Conservation (phyloP, 2,797 vertebrate species). For the Huso huso region DNA sequence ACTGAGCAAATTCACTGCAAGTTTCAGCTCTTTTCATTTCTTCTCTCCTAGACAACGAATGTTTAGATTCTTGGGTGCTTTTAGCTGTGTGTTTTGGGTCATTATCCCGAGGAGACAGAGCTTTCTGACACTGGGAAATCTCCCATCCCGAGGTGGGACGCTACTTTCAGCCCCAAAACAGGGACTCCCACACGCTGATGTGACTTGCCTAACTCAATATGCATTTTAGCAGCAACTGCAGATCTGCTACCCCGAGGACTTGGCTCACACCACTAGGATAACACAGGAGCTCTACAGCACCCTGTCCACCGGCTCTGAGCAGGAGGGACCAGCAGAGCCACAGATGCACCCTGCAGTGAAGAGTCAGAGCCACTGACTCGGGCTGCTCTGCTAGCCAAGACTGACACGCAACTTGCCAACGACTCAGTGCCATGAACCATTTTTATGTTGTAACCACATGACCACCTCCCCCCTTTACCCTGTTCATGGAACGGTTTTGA, state of each 20-base stretch:
- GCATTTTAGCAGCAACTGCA: too few relatives aligned
- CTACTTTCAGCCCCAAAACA: too few relatives aligned
- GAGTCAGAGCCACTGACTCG: slow-evolving; percentile 32
- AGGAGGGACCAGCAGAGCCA: slow-evolving; percentile 35
- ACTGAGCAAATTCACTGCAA: too few relatives aligned
- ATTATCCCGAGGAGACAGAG: too few relatives aligned
- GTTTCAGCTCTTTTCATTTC: too few relatives aligned
- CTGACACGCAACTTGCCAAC: slow-evolving; percentile 15
- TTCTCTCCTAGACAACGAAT: too few relatives aligned
- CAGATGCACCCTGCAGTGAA: slow-evolving; percentile 33
- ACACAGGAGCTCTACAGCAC: slow-evolving; percentile 74
- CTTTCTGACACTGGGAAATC: too few relatives aligned
- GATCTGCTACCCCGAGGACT: slow-evolving; percentile 80
- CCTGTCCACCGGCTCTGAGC: slow-evolving; percentile 27
- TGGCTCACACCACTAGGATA: slow-evolving; percentile 58
- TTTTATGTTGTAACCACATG: background rate
- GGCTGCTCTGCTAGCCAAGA: background rate
- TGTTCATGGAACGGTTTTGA: slow-evolving; percentile 22
- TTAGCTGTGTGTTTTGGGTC: too few relatives aligned
- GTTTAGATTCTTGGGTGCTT: too few relatives aligned
- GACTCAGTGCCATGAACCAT: slow-evolving; percentile 21
- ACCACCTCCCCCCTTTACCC: background rate
- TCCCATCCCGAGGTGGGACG: slow-evolving; percentile 86
- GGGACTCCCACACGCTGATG: slow-evolving; percentile 64
- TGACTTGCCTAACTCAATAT: too few relatives aligned